Base-by-base conservation (phyloP, 1,140 invertebrate genomes). In the Saccostrea cuccullata region DNA sequence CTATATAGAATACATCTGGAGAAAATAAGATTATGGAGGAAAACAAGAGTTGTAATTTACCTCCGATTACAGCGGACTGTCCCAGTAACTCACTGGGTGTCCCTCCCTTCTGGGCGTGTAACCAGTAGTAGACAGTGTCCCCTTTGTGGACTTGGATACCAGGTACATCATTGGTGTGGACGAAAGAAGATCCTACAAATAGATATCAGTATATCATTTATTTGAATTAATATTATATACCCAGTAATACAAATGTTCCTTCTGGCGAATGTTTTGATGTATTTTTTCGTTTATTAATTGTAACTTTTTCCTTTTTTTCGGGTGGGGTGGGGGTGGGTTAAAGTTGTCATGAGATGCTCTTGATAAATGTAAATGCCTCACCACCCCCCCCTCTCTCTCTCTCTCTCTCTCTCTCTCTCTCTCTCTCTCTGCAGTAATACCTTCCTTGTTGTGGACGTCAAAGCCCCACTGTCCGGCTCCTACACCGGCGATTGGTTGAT, bases 361-460 rank as follows among this genome's bases (percentile, higher is more conserved):
- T 36, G 30, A 36, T 36, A 36, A 36, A 36, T 1, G 30, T 36
- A 36, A 36, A 36, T 36, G 30, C 30, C n/a, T n/a, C n/a, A n/a
- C n/a, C n/a, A n/a, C n/a, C n/a, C n/a, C n/a, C n/a, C n/a, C n/a
- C n/a, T n/a, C n/a, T n/a, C n/a, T n/a, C n/a, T n/a, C n/a, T 36
- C 30, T 36, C 30, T 36, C 30, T 36, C 30, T 36, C 30, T 36
- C 30, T 36, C 30, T 36, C 30, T 36, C 30, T 36, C 30, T 36
- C 30, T 36, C 56, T 11, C 15, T 58, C 56, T 58, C 1, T 13
- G 15, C n/a, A 20, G 17, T 64, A 84, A 47, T 82, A 92, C 90
- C 91, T 82, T 86, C 67, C 55, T 89, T 90, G 5, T 55, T 86
- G 11, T n/a, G 73, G 12, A 92, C 67, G 58, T 92, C 91, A 60